Base-by-base conservation (phyloP, 1,140 invertebrate species). In the Ostrea denselamellosa region DNA sequence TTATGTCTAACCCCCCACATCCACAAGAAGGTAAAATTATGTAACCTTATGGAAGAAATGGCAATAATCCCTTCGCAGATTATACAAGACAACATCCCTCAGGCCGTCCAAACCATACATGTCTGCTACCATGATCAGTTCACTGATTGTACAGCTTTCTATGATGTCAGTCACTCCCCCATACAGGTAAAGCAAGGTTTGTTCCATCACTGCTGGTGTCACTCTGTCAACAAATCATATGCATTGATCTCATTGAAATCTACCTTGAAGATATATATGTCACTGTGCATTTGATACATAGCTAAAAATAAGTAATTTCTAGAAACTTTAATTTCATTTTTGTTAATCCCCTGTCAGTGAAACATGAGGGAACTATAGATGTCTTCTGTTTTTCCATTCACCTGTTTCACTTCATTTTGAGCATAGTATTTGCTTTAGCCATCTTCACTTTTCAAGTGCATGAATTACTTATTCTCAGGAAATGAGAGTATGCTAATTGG, bases 101-200 rank as follows among this genome's bases (percentile, higher is more conserved):
- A 99, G 95, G 5, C 97, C 97, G 94, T 98, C 97, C 7, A 99
- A 94, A 17, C 97, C 97, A 22, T 98, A 95, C 96, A 98, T 97
- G 95, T 98, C 98, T 5, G 97, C 97, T 82, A 98, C 93, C 0
- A 97, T 97, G 0, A 98, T 97, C 85, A 98, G 94, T 94, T 98
- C 98, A 81, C 97, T 96, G 52, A 99, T 96, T 93, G 97, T 97
- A 87, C 98, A 97, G 2, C 96, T 96, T 90, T 98, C 97, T 0
- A 97, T 97, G 89, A 98, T 96, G 90, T 97, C 97, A 71, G 97
- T 97, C 22, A 97, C 97, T 5, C 98, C 98, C 90, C 97, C 98
- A 91, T 99, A 99, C 83, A 99, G 98, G 94, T 98, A 98, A 91
- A 98, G 97, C 82, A 99, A 93, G 0, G 97, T 97, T 95, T 98